Conservation (phyloP, 2,797 vertebrate species). For the Sebastes minor region DNA sequence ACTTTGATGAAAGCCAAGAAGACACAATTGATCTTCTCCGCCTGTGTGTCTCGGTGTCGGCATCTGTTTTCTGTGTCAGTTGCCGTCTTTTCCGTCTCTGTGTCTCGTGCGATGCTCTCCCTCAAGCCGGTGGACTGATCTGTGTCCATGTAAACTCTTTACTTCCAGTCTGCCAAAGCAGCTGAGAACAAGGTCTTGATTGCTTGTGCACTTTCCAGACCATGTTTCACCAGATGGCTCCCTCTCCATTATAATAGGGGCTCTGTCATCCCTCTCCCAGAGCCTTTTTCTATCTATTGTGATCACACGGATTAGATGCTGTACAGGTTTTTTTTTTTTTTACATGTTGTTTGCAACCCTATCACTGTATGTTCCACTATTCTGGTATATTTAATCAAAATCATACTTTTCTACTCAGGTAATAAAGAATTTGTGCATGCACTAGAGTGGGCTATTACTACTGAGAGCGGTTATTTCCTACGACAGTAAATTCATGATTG, state of each 20-base stretch:
- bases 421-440: not conserved
- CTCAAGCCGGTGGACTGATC: slow-evolving; percentile 63
- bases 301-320: slow-evolving; percentile 7
- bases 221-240: slow-evolving; percentile 67
- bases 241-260: slow-evolving; percentile 21
- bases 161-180: slow-evolving; percentile 15
- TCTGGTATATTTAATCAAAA: not conserved
- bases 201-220: slow-evolving; percentile 55
- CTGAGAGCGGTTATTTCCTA: not conserved
- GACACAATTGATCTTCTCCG: slow-evolving; percentile 58
- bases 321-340: not conserved
- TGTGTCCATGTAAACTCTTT: slow-evolving; percentile 39
- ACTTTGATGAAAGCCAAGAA: slow-evolving; percentile 69
- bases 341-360: not conserved
- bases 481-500: not conserved
- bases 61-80: slow-evolving; percentile 58
- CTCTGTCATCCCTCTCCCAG: slow-evolving; percentile 2
- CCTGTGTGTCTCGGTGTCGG: slow-evolving; percentile 27
- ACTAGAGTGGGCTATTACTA: not conserved
- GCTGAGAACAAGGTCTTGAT: slow-evolving; percentile 59
- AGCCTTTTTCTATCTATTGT: not conserved
- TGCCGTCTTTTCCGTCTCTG: slow-evolving; percentile 35
- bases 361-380: not conserved
- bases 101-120: slow-evolving; percentile 45
- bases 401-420: not conserved